Evolutionary conservation across 2,888 invertebrate genomes (phyloP).

Genomic region (Lithosia quadra): DNA sequence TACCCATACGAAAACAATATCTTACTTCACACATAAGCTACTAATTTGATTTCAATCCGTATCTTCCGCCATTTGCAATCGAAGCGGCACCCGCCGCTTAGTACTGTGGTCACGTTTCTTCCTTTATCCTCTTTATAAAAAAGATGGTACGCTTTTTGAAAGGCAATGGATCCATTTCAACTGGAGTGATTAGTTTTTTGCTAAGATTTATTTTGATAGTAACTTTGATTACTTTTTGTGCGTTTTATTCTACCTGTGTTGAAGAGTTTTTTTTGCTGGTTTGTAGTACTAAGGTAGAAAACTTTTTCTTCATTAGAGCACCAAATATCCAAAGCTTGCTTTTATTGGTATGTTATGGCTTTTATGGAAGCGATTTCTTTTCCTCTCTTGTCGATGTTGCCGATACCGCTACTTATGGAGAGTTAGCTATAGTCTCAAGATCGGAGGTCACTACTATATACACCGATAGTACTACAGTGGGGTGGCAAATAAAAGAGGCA

Average conservation of each 20-base stretch:
- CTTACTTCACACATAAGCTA: slow-evolving; percentile 19
- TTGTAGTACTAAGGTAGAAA: background rate
- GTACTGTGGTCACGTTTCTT: slow-evolving; percentile 33
- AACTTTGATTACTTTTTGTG: background rate
- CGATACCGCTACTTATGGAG: too few relatives aligned
- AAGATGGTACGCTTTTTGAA: slow-evolving; percentile 24
- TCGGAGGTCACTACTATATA: too few relatives aligned
- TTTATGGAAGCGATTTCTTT: too few relatives aligned
- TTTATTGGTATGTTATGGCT: too few relatives aligned
- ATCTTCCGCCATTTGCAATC: slow-evolving; percentile 21
- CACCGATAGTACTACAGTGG: too few relatives aligned
- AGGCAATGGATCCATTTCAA: slow-evolving; percentile 32
- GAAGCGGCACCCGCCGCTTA: slow-evolving; percentile 17
- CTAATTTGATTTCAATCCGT: slow-evolving; percentile 26
- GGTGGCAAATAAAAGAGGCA: too few relatives aligned
- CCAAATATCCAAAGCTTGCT: too few relatives aligned
- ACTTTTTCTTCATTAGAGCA: too few relatives aligned
- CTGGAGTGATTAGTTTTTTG: slow-evolving; percentile 35
- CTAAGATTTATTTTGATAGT: slow-evolving; percentile 36
- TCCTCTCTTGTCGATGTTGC: too few relatives aligned
- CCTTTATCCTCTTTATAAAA: slow-evolving; percentile 47
- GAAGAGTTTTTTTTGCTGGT: background rate
- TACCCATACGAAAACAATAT: slow-evolving; percentile 22
- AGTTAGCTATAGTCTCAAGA: too few relatives aligned
- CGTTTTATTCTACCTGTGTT: background rate